Base-by-base conservation (phyloP, 2,888 invertebrate genomes). In the Hipparchia semele region DNA sequence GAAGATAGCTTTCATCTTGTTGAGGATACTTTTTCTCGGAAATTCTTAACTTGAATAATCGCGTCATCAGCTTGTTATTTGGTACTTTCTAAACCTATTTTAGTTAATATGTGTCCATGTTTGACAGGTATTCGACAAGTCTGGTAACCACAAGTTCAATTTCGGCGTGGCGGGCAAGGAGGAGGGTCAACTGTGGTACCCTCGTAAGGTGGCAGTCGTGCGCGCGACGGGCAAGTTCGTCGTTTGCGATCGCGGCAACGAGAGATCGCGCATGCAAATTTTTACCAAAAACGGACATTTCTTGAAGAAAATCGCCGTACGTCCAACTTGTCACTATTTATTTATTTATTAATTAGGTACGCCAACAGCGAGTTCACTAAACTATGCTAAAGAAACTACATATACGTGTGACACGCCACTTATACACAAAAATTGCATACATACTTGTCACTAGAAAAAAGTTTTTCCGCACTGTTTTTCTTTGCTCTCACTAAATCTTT, bases 221-320 rank as follows among this genome's bases (percentile, higher is more conserved):
- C 95, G 97, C 71, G 96, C 96, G 72, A 97, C 96, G 70, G 98
- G 98, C 58, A 98, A 98, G 87, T 98, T 98, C 88, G 99, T 99
- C n/a, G 98, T 99, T 3, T 99, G 99, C 88, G 99, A 99, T 91
- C 97, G 99, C 78, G 99, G 99, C 66, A 99, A 98, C 84, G 99
- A 99, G 87, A 96, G 99, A 71, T 98, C 98, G 0, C 96, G 99
- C 73, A 99, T 99, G 98, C 99, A 99, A 91, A 98, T 99, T 80
- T 99, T 99, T 87, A 98, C 98, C 60, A 98, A 98, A 85, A 98
- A 97, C 86, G 99, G 99, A 49, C 98, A 98, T 85, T 99, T 99
- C 89, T 95, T 99, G 83, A 98, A 98, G 91, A 99, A 99, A 91
- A 99, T 99, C 78, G 98, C 98, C 75, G 95, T 94, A 84, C 75